Conservation (phyloP, 2,113 vertebrate genomes). For the Chaetura pelagica region DNA sequence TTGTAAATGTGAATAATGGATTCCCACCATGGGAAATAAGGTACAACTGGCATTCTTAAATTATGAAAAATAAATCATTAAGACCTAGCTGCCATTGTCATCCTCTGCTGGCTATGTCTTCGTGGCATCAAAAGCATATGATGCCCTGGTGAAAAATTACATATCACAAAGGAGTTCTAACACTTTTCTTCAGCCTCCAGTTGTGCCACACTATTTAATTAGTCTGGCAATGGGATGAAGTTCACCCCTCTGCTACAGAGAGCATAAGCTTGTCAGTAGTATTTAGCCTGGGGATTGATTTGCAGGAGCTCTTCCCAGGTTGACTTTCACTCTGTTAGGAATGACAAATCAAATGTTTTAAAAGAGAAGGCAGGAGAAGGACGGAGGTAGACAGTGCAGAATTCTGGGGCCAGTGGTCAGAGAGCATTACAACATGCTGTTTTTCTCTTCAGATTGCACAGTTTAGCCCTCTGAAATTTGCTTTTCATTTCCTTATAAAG, state of each 20-base stretch:
- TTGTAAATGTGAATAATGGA: conserved; percentile 48
- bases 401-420: background rate
- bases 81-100: background rate
- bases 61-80: background rate
- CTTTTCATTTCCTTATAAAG: background rate
- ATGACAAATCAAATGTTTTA: background rate
- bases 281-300: background rate
- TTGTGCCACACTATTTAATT: background rate
- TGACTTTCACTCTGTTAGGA: background rate
- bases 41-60: background rate
- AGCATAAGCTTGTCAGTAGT: background rate
- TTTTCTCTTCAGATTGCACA: background rate
- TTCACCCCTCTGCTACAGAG: background rate
- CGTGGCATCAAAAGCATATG: background rate
- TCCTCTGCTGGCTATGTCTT: background rate
- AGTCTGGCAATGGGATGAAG: background rate
- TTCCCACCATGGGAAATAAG: background rate
- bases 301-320: background rate
- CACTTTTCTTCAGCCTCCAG: background rate
- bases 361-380: background rate
- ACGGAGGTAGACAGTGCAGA: background rate
- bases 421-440: rapidly evolving
- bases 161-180: background rate
- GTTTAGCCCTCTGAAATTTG: background rate
- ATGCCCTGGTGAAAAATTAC: background rate